phyloP scores from a whole-genome alignment of 30 jellyfish, hydroid and myxozoan genomes.

The Morbakka virulenta region DNA sequence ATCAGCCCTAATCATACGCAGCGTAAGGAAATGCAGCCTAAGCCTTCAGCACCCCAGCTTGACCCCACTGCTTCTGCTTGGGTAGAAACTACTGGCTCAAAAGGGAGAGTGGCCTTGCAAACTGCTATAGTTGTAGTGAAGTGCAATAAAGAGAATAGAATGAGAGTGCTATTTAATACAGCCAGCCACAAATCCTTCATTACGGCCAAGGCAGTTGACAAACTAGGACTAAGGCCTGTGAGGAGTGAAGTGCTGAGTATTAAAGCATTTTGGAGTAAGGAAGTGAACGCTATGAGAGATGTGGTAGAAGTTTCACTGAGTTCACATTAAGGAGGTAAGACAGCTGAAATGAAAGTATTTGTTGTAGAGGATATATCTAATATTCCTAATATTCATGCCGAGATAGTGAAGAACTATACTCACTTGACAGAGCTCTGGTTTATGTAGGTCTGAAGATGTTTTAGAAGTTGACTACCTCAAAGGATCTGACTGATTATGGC shows the following conservation, averaged over 20 bases:
- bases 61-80: constrained; percentile 5
- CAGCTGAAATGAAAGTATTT: constrained; percentile 8
- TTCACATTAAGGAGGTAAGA: background rate
- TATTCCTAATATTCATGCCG: constrained; percentile 4
- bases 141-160: constrained; percentile 22
- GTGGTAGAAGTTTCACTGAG: constrained; percentile 32
- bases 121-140: constrained; percentile 48
- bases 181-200: constrained; percentile 52
- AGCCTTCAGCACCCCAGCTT: constrained; percentile 3
- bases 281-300: constrained; percentile 43
- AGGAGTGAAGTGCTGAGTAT: constrained; percentile 30
- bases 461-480: constrained; percentile 29
- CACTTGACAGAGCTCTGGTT: constrained; percentile 18
- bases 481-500: constrained; percentile 30
- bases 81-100: constrained; percentile 32
- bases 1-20: background rate
- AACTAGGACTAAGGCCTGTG: constrained; percentile 49
- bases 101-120: constrained; percentile 62
- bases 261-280: constrained; percentile 37
- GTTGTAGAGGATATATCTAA: constrained; percentile 12
- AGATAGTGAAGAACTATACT: background rate
- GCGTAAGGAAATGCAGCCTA: constrained; percentile 1
- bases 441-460: constrained; percentile 7
- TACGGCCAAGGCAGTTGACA: constrained; percentile 54
- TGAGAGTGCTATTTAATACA: constrained; percentile 51